Evolutionary conservation across 1,140 invertebrate genomes (phyloP).

Genomic region (Drosophila kepulauana): DNA sequence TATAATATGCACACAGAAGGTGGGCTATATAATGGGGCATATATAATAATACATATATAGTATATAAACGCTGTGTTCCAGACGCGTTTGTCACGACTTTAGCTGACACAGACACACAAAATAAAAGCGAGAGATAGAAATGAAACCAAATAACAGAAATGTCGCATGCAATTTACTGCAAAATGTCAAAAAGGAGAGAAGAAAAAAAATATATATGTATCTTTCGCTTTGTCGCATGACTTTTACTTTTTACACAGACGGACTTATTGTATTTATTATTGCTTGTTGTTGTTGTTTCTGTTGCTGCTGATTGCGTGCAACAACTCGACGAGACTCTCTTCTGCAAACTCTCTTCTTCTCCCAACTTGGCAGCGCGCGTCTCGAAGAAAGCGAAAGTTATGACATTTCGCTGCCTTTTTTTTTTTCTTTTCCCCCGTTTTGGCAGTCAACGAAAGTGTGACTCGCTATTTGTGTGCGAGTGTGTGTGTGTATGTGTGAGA

Average conservation of each 20-base stretch:
- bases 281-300: slow-evolving; percentile 12
- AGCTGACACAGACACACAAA: slow-evolving; percentile 57
- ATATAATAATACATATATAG: slow-evolving; percentile 11
- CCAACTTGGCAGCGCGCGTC: slow-evolving; percentile 37
- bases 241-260: slow-evolving; percentile 63
- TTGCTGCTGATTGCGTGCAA: slow-evolving; percentile 65
- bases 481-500: slow-evolving; percentile 27
- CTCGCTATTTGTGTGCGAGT: slow-evolving; percentile 10
- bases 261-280: slow-evolving; percentile 41
- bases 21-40: slow-evolving; percentile 16
- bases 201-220: not conserved
- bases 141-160: slow-evolving; percentile 39
- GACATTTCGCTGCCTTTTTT: slow-evolving; percentile 42
- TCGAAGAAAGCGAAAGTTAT: slow-evolving; percentile 76
- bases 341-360: not conserved
- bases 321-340: slow-evolving; percentile 41
- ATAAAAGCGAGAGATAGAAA: slow-evolving; percentile 36
- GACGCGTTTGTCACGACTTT: slow-evolving; percentile 72
- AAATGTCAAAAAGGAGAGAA: slow-evolving; percentile 36
- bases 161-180: slow-evolving; percentile 78
- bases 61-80: slow-evolving; percentile 46
- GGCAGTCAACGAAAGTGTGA: slow-evolving; percentile 68
- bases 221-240: slow-evolving; percentile 64
- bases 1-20: slow-evolving; percentile 23
- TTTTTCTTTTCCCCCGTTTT: slow-evolving; percentile 21